phyloP scores from a whole-genome alignment of 2,888 invertebrate genomes.

The Oasisia sp. region DNA sequence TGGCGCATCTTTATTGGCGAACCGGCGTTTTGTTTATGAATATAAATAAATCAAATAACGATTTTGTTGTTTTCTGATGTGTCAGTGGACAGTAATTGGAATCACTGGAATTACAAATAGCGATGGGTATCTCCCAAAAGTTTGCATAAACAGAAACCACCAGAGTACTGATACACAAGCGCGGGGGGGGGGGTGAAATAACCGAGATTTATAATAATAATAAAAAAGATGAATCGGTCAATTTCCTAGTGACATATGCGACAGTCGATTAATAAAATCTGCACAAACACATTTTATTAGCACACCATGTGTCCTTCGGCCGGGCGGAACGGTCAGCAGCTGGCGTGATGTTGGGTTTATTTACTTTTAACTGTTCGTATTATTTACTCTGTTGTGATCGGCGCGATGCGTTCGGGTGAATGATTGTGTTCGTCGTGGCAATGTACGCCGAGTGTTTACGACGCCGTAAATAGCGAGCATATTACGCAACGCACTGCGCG shows the following conservation, averaged over 20 bases:
- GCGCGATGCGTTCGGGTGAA: background rate
- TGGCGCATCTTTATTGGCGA: background rate
- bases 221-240: background rate
- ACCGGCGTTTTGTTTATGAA: background rate
- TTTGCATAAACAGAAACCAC: background rate
- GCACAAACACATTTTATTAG: background rate
- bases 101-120: background rate
- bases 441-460: too few species aligned
- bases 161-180: background rate
- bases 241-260: background rate
- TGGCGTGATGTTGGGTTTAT: background rate
- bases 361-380: background rate
- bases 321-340: background rate
- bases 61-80: background rate
- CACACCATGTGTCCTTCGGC: background rate
- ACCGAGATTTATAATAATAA: background rate
- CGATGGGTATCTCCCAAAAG: background rate
- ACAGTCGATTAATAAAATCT: too few species aligned
- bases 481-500: background rate
- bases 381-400: background rate
- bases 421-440: background rate
- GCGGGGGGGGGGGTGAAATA: background rate
- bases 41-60: too few species aligned
- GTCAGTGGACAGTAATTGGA: background rate
- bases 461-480: background rate